Percentiles rank a stretch among this genome's conserved stretches.
These are phyloP conservation scores for Exaiptasia diaphana DNA, from an alignment of 64 coral and sea anemone genomes.

Conservation along the genomic window DNA sequence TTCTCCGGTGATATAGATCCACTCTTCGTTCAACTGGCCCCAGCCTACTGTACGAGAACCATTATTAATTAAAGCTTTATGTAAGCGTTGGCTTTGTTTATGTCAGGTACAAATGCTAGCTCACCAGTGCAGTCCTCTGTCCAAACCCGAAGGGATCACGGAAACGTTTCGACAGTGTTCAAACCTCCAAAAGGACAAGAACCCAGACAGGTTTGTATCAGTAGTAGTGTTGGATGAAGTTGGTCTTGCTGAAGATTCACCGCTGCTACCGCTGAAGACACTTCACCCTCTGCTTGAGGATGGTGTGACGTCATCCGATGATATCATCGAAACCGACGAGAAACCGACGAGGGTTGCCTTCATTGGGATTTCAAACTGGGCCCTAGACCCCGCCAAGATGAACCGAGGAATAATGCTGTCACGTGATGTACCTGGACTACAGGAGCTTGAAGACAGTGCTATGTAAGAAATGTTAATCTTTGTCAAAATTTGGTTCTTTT, in stretches of 20 bases:
- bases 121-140: slow-evolving; percentile 75
- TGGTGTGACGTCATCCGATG: slow-evolving; percentile 8
- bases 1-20: too few relatives aligned
- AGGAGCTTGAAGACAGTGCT: slow-evolving; percentile 66
- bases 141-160: slow-evolving; percentile 69
- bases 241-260: slow-evolving; percentile 77
- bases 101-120: slow-evolving; percentile 65
- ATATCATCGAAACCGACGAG: slow-evolving; percentile 49
- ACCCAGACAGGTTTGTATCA: slow-evolving; percentile 56
- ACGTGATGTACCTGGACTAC: slow-evolving; percentile 45
- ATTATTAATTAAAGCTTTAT: too few relatives aligned
- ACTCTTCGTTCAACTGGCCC: too few relatives aligned
- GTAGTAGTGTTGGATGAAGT: slow-evolving; percentile 79
- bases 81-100: too few relatives aligned
- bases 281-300: slow-evolving; percentile 27
- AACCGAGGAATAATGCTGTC: slow-evolving; percentile 80
- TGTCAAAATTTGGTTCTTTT: not conserved
- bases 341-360: slow-evolving; percentile 42
- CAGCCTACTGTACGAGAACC: too few relatives aligned
- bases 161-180: slow-evolving; percentile 63
- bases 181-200: slow-evolving; percentile 37
- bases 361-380: slow-evolving; percentile 80
- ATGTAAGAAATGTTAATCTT: slow-evolving; percentile 10
- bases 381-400: slow-evolving; percentile 82
- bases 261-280: slow-evolving; percentile 75